phyloP scores from a whole-genome alignment of 2,113 vertebrate species.

The Nesoenas mayeri region DNA sequence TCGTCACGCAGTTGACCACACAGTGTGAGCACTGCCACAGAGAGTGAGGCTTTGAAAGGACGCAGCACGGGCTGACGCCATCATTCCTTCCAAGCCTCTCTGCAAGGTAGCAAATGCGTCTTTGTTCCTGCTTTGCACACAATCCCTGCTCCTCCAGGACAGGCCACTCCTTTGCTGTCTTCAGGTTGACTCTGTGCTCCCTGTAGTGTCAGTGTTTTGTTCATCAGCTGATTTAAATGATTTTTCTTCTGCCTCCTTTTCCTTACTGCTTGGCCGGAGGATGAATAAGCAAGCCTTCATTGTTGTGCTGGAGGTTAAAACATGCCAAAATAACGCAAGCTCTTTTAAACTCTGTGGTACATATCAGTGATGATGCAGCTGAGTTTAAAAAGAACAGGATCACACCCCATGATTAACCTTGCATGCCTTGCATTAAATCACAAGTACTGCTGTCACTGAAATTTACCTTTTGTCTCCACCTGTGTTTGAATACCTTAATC shows the following conservation, averaged over 20 bases:
- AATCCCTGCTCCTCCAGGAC: not conserved
- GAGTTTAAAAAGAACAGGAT: not conserved
- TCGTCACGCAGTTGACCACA: not conserved
- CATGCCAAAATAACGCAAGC: not conserved
- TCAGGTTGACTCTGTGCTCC: not conserved
- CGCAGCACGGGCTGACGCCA: not conserved
- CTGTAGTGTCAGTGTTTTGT: not conserved
- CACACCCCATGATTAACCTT: not conserved
- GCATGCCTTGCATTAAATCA: not conserved
- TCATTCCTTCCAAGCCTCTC: not conserved
- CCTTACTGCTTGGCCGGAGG: not conserved
- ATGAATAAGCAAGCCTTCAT: not conserved
- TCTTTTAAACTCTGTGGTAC: not conserved
- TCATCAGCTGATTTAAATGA: not conserved
- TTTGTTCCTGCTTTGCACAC: not conserved
- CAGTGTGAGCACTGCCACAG: not conserved
- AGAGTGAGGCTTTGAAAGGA: not conserved
- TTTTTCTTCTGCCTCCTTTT: not conserved
- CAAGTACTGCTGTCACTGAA: not conserved
- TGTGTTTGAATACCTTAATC: not conserved
- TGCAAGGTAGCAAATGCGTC: not conserved
- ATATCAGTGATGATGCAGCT: not conserved
- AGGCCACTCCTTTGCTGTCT: not conserved
- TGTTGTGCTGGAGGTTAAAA: not conserved
- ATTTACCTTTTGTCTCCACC: not conserved